A percentile compares a stretch with the other conserved stretches of the same genome.
Conservation (phyloP, 92 coral and sea anemone genomes). For the Metridium senile region DNA sequence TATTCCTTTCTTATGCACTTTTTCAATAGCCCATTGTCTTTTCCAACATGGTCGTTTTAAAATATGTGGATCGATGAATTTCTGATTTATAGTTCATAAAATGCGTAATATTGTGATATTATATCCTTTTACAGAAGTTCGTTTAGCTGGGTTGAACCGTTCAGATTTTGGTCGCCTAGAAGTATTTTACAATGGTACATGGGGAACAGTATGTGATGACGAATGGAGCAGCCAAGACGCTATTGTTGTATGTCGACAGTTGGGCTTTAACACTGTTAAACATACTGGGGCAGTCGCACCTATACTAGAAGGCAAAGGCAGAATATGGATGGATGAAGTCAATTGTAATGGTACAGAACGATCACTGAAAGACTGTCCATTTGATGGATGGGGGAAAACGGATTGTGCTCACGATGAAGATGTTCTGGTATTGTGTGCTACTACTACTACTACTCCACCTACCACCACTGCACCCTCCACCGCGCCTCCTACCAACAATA, state of each 20-base stretch:
- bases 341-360: conserved; percentile 63
- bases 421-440: conserved; percentile 48
- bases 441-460: background rate
- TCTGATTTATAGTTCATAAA: too few species aligned
- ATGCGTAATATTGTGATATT: too few species aligned
- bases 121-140: too few species aligned
- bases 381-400: conserved; percentile 41
- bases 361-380: conserved; percentile 52
- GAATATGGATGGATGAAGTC: conserved; percentile 58
- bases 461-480: conserved; percentile 2
- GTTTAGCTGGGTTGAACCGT: conserved; percentile 34
- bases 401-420: conserved; percentile 66
- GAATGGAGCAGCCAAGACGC: conserved; percentile 53
- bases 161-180: conserved; percentile 51
- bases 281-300: background rate
- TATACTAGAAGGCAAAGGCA: conserved; percentile 25
- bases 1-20: too few species aligned
- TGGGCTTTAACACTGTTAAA: conserved; percentile 15
- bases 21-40: too few species aligned
- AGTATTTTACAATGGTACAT: conserved; percentile 39
- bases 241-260: conserved; percentile 33
- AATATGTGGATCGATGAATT: too few species aligned
- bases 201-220: conserved; percentile 74
- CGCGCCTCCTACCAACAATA: background rate
- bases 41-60: too few species aligned